phyloP scores from a whole-genome alignment of 2,113 vertebrate species.

The Pristiophorus japonicus region DNA sequence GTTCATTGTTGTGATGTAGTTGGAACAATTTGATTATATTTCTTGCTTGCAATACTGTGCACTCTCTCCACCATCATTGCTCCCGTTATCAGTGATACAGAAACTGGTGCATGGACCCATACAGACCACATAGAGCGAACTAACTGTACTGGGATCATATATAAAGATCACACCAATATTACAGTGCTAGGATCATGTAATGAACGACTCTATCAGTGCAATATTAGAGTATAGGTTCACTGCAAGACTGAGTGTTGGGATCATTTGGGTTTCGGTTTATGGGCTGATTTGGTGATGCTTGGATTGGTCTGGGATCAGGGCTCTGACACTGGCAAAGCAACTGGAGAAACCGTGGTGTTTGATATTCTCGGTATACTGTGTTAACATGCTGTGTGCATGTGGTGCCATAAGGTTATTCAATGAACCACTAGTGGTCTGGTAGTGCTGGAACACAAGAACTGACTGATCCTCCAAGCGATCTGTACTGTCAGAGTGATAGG shows the following conservation, averaged over 20 bases:
- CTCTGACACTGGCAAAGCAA: neutral
- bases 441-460: neutral
- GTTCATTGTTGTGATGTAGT: no score
- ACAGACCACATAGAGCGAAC: neutral
- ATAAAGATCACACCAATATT: neutral
- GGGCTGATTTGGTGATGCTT: neutral
- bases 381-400: neutral
- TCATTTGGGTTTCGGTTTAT: neutral
- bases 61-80: neutral
- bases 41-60: neutral
- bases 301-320: neutral
- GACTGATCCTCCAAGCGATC: neutral
- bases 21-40: neutral
- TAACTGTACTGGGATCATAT: neutral
- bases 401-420: neutral
- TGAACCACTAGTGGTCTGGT: neutral
- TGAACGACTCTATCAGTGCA: no score
- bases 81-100: no score
- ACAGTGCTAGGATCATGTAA: neutral
- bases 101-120: neutral
- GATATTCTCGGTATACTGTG: neutral
- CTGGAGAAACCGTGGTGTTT: neutral
- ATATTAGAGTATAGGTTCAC: no score
- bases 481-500: neutral
- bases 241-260: neutral